Evolutionary conservation across 92 coral and sea anemone genomes (phyloP).

Genomic region (Porites divaricata): DNA sequence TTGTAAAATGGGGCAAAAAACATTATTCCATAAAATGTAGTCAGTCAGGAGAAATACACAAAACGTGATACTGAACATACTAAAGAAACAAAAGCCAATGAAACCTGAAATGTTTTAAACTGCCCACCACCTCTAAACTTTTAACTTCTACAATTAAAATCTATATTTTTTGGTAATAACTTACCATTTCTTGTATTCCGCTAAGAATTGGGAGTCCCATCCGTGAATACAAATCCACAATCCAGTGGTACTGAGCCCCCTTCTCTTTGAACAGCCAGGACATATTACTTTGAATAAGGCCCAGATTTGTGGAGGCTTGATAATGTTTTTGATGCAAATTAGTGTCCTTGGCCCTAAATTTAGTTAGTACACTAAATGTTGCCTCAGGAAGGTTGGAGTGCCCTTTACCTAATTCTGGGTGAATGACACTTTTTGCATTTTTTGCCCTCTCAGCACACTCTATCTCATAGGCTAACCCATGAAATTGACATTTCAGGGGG

Average conservation of each 20-base stretch:
- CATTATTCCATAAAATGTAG: background rate
- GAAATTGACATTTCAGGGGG: slow-evolving; percentile 31
- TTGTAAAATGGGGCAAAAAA: background rate
- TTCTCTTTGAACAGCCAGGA: slow-evolving; percentile 44
- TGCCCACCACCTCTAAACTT: slow-evolving; percentile 56
- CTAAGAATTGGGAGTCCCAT: slow-evolving; percentile 35
- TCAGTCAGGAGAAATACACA: background rate
- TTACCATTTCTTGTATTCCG: slow-evolving; percentile 4
- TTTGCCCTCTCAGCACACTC: slow-evolving; percentile 42
- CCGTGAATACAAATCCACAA: slow-evolving; percentile 15
- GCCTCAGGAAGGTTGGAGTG: too few relatives aligned
- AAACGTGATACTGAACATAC: background rate
- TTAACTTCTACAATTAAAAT: slow-evolving; percentile 16
- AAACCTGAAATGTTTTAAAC: slow-evolving; percentile 25
- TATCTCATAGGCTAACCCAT: background rate
- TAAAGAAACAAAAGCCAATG: background rate
- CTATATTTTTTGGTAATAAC: slow-evolving; percentile 27
- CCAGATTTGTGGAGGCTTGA: slow-evolving; percentile 26
- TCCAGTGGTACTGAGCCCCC: slow-evolving; percentile 65
- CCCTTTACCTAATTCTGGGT: background rate
- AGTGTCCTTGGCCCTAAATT: too few relatives aligned
- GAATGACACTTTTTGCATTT: slow-evolving; percentile 27
- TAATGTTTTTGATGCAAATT: background rate
- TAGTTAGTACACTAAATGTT: too few relatives aligned
- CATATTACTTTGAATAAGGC: slow-evolving; percentile 40